Base-by-base conservation (phyloP, 2,888 invertebrate species). In the Lordiphosa andalusiaca region DNA sequence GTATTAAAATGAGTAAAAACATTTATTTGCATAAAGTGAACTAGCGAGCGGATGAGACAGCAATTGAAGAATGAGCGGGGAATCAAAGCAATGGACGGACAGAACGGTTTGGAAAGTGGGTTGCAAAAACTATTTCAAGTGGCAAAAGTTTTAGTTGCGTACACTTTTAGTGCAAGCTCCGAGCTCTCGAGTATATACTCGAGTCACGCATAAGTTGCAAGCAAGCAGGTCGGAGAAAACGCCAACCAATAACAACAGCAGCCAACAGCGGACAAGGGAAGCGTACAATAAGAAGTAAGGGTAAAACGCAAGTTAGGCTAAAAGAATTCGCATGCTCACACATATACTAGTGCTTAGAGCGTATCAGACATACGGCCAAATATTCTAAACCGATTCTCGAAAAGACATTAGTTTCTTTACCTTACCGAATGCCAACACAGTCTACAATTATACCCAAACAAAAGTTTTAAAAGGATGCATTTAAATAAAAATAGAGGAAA, bases 1-100 rank as follows among this genome's bases (percentile, higher is more conserved):
- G 83, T 80, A 84, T 81, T 81, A 83, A 81, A 81, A 81, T 81
- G 80, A 73, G 80, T 84, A 78, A 84, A 83, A 80, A 80, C 77
- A 77, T 77, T 78, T 84, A 81, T 78, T 81, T 84, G 71, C 83
- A 84, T 84, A 84, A 84, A 78, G 78, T 77, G 71, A 63, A 57
- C 49, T 44, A 66, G 67, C 50, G 55, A 54, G 53, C 57, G 67
- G 73, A 57, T 60, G 76, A 55, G 71, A 70, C 64, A 69, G 77
- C 77, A 60, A 75, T 72, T 65, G 74, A 39, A 53, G 55, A 42
- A 48, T 6, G 19, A 12, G 33, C 30, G 25, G 35, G 21, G 38
- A 42, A 49, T 5, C 16, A 10, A 41, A 6, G 38, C 19, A 6
- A n/a, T 12, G 6, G 30, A 21, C 3, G 19, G 19, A 4, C 21